Conservation (phyloP, 2,888 invertebrate genomes). For the Drosophila birchii region DNA sequence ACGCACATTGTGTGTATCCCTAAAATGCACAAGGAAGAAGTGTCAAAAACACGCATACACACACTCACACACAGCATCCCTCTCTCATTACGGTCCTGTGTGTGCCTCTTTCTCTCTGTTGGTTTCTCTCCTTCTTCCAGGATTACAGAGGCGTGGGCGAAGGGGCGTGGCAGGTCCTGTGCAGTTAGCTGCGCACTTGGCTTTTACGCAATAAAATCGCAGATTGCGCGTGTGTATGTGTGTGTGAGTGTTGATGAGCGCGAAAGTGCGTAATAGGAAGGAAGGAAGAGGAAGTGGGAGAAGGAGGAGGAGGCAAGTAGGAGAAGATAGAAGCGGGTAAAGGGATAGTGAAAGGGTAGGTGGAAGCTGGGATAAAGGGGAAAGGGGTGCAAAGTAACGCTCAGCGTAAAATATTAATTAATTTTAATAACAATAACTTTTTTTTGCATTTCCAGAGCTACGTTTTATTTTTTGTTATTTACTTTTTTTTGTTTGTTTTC, state of each 20-base stretch:
- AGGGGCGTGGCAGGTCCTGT: conserved; percentile 76
- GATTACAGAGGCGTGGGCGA: conserved; percentile 41
- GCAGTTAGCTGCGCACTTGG: conserved; percentile 76
- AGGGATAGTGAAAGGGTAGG: not conserved
- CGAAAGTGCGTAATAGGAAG: conserved; percentile 63
- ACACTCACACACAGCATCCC: conserved; percentile 33
- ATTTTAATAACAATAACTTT: not conserved
- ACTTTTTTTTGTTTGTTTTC: not conserved
- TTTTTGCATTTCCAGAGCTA: too few species aligned
- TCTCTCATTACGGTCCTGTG: conserved; percentile 3
- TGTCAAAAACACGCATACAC: conserved; percentile 46
- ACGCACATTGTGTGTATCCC: conserved; percentile 79
- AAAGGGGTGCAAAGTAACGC: not conserved
- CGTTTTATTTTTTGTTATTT: not conserved
- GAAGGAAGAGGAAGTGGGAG: conserved; percentile 12
- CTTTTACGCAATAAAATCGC: conserved; percentile 66
- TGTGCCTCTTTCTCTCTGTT: not conserved
- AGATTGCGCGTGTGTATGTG: conserved; percentile 1
- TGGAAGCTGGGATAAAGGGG: not conserved
- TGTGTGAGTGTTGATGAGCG: conserved; percentile 19
- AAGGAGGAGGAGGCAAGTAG: conserved; percentile 2
- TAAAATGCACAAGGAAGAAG: conserved; percentile 65
- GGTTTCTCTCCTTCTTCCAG: conserved; percentile 2
- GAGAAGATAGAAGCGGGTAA: not conserved
- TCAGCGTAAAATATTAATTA: not conserved